These are phyloP conservation scores for Tragulus kanchil DNA, from an alignment of 2,113 vertebrate genomes.

Conservation along the genomic window DNA sequence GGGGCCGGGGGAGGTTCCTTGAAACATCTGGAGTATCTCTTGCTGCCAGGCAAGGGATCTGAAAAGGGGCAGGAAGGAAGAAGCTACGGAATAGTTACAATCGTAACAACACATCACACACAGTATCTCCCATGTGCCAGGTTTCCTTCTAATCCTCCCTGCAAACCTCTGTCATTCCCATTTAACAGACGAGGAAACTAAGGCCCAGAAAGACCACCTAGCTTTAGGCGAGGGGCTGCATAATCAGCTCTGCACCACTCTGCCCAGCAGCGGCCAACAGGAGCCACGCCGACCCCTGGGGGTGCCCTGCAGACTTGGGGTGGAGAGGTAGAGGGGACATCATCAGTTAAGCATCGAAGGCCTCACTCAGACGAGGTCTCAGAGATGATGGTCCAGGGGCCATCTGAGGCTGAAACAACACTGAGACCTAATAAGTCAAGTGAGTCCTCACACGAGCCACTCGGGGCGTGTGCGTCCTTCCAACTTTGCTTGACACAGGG, in stretches of 20 bases:
- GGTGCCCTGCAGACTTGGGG: background rate
- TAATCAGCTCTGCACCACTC: background rate
- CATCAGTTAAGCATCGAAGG: too few species aligned
- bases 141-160: background rate
- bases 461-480: background rate
- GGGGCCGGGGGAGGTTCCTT: background rate
- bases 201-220: background rate
- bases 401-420: background rate
- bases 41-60: background rate
- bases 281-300: background rate
- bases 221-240: background rate
- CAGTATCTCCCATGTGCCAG: background rate
- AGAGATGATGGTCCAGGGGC: fast-evolving
- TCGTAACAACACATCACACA: fast-evolving
- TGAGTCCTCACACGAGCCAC: fast-evolving
- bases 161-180: background rate
- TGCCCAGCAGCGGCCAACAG: background rate
- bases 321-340: fast-evolving
- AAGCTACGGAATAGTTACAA: background rate
- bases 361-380: background rate
- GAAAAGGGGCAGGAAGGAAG: background rate
- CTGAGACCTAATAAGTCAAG: background rate
- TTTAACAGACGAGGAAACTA: background rate
- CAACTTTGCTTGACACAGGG: fast-evolving
- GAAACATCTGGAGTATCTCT: background rate